A percentile compares a stretch with the other conserved stretches of the same genome.
phyloP scores from a whole-genome alignment of 2,888 invertebrate genomes.

The Anthrax anthrax region DNA sequence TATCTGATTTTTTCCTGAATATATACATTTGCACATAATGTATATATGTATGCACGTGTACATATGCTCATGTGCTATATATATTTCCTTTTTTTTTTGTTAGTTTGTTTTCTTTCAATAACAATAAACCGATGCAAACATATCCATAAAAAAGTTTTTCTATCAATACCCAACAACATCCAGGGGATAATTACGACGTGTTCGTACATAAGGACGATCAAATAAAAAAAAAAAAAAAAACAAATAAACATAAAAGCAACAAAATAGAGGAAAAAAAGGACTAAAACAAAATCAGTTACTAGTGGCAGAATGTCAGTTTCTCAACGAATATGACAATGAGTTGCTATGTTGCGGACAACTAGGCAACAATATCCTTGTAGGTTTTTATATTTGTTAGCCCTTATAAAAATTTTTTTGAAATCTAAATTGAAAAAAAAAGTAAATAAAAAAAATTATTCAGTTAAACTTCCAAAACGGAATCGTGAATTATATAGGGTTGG shows the following conservation, averaged over 20 bases:
- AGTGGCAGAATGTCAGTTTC: neutral
- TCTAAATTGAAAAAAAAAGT: too few relatives aligned
- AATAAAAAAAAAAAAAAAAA: neutral
- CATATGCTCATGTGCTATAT: neutral
- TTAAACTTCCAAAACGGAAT: too few relatives aligned
- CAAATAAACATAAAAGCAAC: neutral
- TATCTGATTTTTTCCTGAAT: too few relatives aligned
- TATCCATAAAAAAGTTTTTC: slow-evolving; percentile 8
- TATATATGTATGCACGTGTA: too few relatives aligned
- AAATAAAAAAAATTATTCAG: too few relatives aligned
- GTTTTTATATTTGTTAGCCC: too few relatives aligned
- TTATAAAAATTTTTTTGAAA: too few relatives aligned
- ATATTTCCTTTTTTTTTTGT: too few relatives aligned
- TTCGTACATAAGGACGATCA: neutral
- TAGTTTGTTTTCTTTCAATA: slow-evolving; percentile 4
- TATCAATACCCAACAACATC: slow-evolving; percentile 1
- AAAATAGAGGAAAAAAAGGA: too few relatives aligned
- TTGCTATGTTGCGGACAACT: neutral
- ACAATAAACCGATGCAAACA: slow-evolving; percentile 7
- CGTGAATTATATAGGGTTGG: too few relatives aligned
- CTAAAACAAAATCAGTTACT: too few relatives aligned
- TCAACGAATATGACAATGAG: neutral
- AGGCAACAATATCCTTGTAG: neutral
- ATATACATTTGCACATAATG: neutral
- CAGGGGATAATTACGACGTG: slow-evolving; percentile 7